These are phyloP conservation scores for Autographa gamma DNA, from an alignment of 2,888 invertebrate genomes.

Conservation along the genomic window DNA sequence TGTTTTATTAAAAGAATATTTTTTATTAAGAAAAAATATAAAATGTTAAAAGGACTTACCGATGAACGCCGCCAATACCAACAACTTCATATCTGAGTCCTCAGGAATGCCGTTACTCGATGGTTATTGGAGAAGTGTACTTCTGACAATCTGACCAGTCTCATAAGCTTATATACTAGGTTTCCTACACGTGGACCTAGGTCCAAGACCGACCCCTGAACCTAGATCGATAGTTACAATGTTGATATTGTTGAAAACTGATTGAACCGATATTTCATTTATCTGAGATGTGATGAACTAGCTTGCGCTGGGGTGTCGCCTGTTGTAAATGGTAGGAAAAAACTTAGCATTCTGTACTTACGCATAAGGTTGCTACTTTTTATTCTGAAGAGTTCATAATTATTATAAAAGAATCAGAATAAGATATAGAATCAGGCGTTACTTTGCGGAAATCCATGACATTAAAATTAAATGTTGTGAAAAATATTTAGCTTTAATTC, in stretches of 20 bases:
- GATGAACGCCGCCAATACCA: conserved; percentile 80
- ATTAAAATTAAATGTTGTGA: too few species aligned
- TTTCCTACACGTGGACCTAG: conserved; percentile 67
- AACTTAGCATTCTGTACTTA: too few species aligned
- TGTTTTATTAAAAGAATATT: too few species aligned
- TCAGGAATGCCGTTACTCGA: conserved; percentile 56
- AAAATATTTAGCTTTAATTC: too few species aligned
- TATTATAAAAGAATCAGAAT: too few species aligned
- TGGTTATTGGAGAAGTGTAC: conserved; percentile 72
- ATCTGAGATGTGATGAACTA: conserved; percentile 33
- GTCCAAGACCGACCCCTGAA: conserved; percentile 46
- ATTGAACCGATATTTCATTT: conserved; percentile 20
- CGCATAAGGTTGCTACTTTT: too few species aligned
- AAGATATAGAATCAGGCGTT: too few species aligned
- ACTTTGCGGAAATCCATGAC: too few species aligned
- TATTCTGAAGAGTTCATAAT: too few species aligned
- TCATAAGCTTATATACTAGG: conserved; percentile 73
- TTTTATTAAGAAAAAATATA: too few species aligned
- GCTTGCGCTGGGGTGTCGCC: neutral
- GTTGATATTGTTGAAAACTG: conserved; percentile 49
- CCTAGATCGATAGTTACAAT: conserved; percentile 58
- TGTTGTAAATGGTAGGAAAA: neutral
- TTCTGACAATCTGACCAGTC: conserved; percentile 63
- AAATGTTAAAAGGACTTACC: conserved; percentile 70
- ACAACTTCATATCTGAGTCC: conserved; percentile 74